Conservation (phyloP, 2,888 invertebrate species). For the Microctonus brassicae region DNA sequence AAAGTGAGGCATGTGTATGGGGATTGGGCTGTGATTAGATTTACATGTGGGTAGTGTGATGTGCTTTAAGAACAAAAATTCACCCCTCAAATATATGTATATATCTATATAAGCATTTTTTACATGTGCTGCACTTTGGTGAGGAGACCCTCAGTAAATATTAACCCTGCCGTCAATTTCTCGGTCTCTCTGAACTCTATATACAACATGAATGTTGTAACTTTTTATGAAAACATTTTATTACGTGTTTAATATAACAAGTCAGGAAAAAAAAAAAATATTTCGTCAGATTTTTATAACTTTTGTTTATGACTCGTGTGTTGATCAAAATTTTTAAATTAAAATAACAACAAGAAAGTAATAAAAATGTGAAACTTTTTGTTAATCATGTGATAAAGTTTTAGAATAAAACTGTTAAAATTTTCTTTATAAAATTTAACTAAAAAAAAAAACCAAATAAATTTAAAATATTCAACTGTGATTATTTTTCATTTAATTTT, state of each 20-base stretch:
- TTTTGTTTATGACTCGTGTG: background rate
- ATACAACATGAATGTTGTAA: background rate
- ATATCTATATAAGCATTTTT: conserved; percentile 52
- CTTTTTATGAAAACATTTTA: conserved; percentile 15
- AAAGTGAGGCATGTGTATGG: conserved; percentile 61
- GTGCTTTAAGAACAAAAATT: conserved; percentile 37
- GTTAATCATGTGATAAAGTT: background rate
- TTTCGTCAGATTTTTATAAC: background rate
- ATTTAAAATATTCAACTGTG: too few relatives aligned
- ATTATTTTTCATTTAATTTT: background rate
- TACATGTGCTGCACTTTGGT: conserved; percentile 42
- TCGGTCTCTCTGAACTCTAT: background rate
- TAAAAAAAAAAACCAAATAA: too few relatives aligned
- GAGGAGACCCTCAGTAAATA: conserved; percentile 55
- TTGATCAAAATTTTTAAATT: background rate
- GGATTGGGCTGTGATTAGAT: conserved; percentile 67
- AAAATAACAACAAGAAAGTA: background rate
- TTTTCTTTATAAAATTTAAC: background rate
- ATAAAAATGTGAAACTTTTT: background rate
- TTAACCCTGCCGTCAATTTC: conserved; percentile 51
- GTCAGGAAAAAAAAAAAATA: conserved; percentile 5
- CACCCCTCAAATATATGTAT: conserved; percentile 36
- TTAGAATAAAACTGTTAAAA: background rate
- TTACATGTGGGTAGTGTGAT: conserved; percentile 64
- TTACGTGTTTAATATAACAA: background rate